phyloP scores from a whole-genome alignment of 1,140 invertebrate genomes.

The Sycophaga agraensis region DNA sequence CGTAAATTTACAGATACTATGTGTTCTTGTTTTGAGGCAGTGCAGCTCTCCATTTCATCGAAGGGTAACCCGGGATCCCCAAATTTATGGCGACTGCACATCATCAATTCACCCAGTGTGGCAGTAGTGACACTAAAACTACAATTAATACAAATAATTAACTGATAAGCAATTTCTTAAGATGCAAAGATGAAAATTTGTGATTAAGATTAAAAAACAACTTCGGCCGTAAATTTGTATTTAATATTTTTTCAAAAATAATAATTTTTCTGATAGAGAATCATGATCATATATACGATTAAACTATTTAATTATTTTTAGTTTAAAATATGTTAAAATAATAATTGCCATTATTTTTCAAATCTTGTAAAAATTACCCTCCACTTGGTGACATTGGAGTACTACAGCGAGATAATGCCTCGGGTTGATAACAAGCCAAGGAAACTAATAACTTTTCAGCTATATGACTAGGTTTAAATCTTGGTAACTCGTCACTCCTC shows the following conservation, averaged over 20 bases:
- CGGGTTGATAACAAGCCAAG: slow-evolving; percentile 80
- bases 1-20: slow-evolving; percentile 82
- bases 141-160: slow-evolving; percentile 14
- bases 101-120: slow-evolving; percentile 53
- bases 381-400: slow-evolving; percentile 77
- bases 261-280: no score
- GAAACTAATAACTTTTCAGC: slow-evolving; percentile 75
- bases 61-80: slow-evolving; percentile 66
- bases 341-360: no score
- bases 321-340: no score
- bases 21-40: slow-evolving; percentile 83
- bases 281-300: no score
- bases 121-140: slow-evolving; percentile 43
- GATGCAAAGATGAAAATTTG: no score
- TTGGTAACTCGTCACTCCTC: slow-evolving; percentile 60
- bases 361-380: slow-evolving; percentile 48
- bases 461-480: slow-evolving; percentile 70
- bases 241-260: no score
- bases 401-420: slow-evolving; percentile 78
- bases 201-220: no score
- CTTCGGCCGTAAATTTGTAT: no score
- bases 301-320: no score
- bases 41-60: slow-evolving; percentile 79
- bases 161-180: no score
- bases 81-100: slow-evolving; percentile 50